Evolutionary conservation across 1,140 invertebrate genomes (phyloP), one percentile per base, ranked within the genome.

Genomic region (Pseudoatta argentina): DNA sequence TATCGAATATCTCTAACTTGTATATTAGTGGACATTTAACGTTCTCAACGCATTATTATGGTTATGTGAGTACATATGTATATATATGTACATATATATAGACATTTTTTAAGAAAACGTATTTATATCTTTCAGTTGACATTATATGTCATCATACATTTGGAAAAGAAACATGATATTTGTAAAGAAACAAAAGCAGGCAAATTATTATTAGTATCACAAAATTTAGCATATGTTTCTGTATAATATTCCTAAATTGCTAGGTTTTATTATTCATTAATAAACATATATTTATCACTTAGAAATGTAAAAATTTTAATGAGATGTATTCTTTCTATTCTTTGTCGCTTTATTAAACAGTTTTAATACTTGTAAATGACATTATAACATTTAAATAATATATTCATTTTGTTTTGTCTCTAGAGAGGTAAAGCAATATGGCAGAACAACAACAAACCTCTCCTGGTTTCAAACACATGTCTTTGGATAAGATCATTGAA

Each of bases 401-500:
- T 3, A 12, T 4, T 59, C 16, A 30, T 59, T 72, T 71, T 16
- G 51, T 24, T 69, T 48, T 82, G 14, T 79, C 55, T 59, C 14
- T 55, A 89, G 77, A 89, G 44, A 59, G 12, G n/a, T 78, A 92
- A 87, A 64, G 7, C 88, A 85, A 82, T 24, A 95, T 95, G 94
- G 93, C 92, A 72, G 94, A 95, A 66, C 92, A 91, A 57, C 92
- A 93, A 73, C 93, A 94, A 73, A 87, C 92, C 6, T 87, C 93
- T 16, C 63, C 93, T 27, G 93, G 93, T 16, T 91, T 93, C 67
- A 94, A 94, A 61, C 91, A 89, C 30, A 93, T 95, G 87, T 94
- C 96, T 18, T 94, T 96, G 87, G 96, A 97, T 90, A 96, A 96
- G 92, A 96, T 97, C 75, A 96, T 97, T 34, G 95, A 96, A 85